Conservation (phyloP, 1,140 invertebrate species). For the Heliconius eleuchia region DNA sequence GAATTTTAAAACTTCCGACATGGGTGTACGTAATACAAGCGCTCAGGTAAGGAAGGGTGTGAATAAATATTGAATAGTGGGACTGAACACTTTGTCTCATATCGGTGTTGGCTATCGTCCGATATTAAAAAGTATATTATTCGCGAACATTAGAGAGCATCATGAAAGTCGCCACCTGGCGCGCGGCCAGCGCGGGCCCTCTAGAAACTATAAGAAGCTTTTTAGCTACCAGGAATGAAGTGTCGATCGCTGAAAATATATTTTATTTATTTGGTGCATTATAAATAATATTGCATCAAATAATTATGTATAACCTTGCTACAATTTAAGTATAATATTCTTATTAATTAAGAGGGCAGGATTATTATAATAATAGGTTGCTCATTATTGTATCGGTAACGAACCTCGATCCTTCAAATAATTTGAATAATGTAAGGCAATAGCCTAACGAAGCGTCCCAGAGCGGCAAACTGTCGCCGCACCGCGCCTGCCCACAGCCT, state of each 20-base stretch:
- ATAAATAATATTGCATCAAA: neutral
- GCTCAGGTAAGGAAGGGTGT: neutral
- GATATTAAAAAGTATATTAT: constrained; percentile 1
- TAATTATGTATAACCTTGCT: neutral
- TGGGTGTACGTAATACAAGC: neutral
- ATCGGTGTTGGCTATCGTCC: neutral
- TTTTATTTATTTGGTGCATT: neutral
- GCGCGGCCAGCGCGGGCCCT: constrained; percentile 7
- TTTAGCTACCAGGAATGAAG: neutral
- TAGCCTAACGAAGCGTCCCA: neutral
- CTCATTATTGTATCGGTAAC: neutral
- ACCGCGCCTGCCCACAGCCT: neutral
- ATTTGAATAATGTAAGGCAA: constrained; percentile 4
- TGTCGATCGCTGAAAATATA: neutral
- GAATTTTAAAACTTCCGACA: too few relatives aligned
- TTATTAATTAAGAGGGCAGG: too few relatives aligned
- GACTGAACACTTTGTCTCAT: neutral
- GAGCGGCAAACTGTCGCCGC: constrained; percentile 12
- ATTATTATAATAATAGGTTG: too few relatives aligned
- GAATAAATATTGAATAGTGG: neutral
- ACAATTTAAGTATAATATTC: too few relatives aligned
- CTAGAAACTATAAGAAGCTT: neutral
- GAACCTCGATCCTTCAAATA: neutral
- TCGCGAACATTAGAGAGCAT: constrained; percentile 3
- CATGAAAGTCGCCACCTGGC: constrained; percentile 21